Base-by-base conservation (phyloP, 64 coral and sea anemone genomes). In the Pocillopora damicornis region DNA sequence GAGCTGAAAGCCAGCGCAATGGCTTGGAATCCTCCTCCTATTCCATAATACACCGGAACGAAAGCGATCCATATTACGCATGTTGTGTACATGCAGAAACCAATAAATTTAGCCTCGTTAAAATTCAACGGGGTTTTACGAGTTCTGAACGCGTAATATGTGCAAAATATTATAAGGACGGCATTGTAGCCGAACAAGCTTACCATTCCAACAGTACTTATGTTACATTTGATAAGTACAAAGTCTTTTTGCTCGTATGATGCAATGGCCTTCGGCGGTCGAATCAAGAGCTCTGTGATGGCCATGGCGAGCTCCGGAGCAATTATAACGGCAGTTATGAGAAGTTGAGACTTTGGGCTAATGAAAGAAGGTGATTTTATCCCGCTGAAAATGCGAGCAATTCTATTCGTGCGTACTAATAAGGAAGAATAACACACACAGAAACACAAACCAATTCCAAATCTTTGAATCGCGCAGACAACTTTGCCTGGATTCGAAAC, bases 41-140 rank as follows among this genome's bases (percentile, higher is more conserved):
- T 89, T 5, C 89, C 91, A 75, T 88, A 98, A 67, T 94, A 98
- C 59, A 98, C 63, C 4, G 95, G 95, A 15, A 98, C 60, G 76
- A 94, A 98, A 9, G 91, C 89, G 14, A 98, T 87, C 95, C 95
- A 98, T 30, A 93, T 83, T 11, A 98, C 95, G 51, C 91, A 98
- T 13, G 89, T 91, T 0, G 95, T 94, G 78, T 98, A 98, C 89
- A 93, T 98, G 67, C 91, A 93, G 37, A 98, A 94, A 57, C 95
- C 95, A 10, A 98, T 91, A 36, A 91, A 91, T 37, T 98, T 98
- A 13, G 95, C 95, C 79, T 98, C 95, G 83, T 98, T 98, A 65
- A 98, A 98, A 74, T 98, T 98, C 2, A 90, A 42, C 3, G 95
- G 95, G 23, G 92, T 90, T 60, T 98, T 98, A 38, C 95, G 92